phyloP scores from a whole-genome alignment of 2,113 vertebrate genomes.

The Regulus satrapa region DNA sequence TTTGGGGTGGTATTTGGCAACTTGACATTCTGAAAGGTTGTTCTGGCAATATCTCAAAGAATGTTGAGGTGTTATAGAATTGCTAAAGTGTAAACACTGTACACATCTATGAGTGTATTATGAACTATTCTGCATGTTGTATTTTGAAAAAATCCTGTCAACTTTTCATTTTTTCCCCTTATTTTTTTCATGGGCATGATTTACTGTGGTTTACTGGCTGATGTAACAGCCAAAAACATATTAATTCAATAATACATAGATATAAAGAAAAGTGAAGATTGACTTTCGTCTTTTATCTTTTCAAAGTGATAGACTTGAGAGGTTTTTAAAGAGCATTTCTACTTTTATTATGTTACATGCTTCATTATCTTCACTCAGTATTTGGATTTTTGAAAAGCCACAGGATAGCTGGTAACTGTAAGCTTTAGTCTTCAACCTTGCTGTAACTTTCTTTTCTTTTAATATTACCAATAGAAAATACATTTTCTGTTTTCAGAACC shows the following conservation, averaged over 20 bases:
- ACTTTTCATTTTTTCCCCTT: not conserved
- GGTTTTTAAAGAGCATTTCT: not conserved
- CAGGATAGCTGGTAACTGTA: not conserved
- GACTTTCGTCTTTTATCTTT: not conserved
- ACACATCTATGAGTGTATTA: not conserved
- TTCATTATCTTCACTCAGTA: not conserved
- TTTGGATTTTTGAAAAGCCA: not conserved
- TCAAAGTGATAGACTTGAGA: not conserved
- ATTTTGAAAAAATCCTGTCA: not conserved
- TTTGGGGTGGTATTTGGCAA: not conserved
- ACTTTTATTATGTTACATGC: not conserved
- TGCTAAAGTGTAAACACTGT: not conserved
- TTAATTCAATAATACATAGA: not conserved
- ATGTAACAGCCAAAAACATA: not conserved
- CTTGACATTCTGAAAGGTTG: not conserved
- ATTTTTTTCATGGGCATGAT: not conserved
- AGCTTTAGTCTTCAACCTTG: not conserved
- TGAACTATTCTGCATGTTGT: not conserved
- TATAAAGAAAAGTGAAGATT: not conserved
- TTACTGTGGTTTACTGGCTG: not conserved
- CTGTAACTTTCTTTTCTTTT: not conserved
- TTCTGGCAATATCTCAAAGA: not conserved
- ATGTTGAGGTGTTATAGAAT: not conserved
- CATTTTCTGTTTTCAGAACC: not conserved
- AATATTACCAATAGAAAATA: not conserved